Evolutionary conservation across 2,797 vertebrate species (phyloP).

Genomic region (Nyctalus aviator): DNA sequence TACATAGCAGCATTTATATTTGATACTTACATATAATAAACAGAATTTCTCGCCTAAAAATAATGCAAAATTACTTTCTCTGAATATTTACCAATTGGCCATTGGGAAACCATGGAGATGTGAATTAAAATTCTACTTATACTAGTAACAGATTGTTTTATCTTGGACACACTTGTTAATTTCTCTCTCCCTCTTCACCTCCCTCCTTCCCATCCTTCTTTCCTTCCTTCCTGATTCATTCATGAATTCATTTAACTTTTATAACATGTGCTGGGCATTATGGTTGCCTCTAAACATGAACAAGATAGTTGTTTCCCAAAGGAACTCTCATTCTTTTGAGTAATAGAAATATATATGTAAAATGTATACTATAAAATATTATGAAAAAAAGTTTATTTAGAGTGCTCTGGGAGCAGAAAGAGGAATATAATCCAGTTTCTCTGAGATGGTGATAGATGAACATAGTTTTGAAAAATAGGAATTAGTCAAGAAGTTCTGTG

Average conservation of each 20-base stretch:
- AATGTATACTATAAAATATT: not conserved
- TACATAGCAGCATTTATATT: slow-evolving; percentile 22
- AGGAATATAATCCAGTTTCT: not conserved
- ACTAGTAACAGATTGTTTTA: not conserved
- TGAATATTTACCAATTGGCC: slow-evolving; percentile 11
- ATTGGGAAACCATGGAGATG: not conserved
- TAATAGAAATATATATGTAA: not conserved
- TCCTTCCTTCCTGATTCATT: not conserved
- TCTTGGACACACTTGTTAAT: not conserved
- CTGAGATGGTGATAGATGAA: not conserved
- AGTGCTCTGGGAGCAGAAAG: not conserved
- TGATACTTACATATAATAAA: slow-evolving; percentile 18
- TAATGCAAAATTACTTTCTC: slow-evolving; percentile 45
- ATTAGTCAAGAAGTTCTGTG: not conserved
- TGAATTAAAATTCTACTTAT: slow-evolving; percentile 19
- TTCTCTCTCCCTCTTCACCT: not conserved
- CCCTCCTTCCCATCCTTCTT: not conserved
- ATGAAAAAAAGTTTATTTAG: slow-evolving; percentile 25
- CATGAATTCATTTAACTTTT: not conserved
- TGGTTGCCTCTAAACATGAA: not conserved
- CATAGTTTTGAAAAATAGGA: not conserved
- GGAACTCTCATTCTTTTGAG: not conserved
- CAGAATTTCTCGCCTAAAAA: slow-evolving; percentile 10
- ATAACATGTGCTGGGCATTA: not conserved
- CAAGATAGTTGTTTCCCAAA: not conserved